Evolutionary conservation across 2,113 vertebrate genomes (phyloP).

Genomic region (Carlito syrichta): DNA sequence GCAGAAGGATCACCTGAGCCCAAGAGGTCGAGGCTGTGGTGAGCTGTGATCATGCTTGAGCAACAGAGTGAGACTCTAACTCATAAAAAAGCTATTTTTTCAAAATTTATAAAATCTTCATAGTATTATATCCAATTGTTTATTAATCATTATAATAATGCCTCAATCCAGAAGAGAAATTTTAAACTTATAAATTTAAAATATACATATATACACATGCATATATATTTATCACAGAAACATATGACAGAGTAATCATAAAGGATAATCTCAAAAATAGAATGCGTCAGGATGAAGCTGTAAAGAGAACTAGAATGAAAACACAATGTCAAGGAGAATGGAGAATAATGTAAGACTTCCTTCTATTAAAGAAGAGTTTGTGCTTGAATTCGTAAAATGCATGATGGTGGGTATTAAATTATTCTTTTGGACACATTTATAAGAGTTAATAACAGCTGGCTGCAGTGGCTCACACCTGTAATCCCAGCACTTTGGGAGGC

Average conservation of each 20-base stretch:
- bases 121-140: background rate
- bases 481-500: no score
- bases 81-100: no score
- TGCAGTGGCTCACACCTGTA: no score
- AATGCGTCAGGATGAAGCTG: background rate
- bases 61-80: no score
- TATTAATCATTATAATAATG: background rate
- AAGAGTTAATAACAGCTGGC: background rate
- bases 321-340: background rate
- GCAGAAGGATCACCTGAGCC: no score
- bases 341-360: background rate
- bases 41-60: no score
- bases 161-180: background rate
- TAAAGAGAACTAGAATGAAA: background rate
- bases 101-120: background rate
- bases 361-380: background rate
- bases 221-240: background rate
- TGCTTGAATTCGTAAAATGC: background rate
- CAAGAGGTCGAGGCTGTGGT: no score
- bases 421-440: background rate
- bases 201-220: background rate
- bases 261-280: background rate
- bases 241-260: background rate
- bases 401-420: background rate
- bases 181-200: background rate